phyloP scores from a whole-genome alignment of 2,113 vertebrate species.

The Aptenodytes patagonicus region DNA sequence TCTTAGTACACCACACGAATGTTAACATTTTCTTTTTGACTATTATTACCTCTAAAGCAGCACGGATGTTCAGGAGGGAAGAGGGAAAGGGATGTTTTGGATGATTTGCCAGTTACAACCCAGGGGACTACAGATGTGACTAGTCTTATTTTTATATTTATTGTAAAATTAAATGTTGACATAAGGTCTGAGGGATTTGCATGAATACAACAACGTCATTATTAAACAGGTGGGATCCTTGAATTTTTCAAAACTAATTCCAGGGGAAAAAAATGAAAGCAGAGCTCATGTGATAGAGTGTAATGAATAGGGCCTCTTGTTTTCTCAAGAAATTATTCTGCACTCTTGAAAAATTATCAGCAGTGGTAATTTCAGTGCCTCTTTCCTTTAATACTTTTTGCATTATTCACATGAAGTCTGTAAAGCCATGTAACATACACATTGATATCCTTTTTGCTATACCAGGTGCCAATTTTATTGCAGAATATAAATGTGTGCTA shows the following conservation, averaged over 20 bases:
- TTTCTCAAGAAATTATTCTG: conserved; percentile 42
- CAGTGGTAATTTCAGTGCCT: conserved; percentile 37
- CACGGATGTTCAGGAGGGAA: neutral
- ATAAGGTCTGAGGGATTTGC: conserved; percentile 56
- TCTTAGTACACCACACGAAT: conserved; percentile 58
- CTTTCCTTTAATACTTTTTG: conserved; percentile 19
- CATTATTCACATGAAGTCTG: conserved; percentile 34
- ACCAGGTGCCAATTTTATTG: conserved; percentile 58
- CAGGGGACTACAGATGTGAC: conserved; percentile 40
- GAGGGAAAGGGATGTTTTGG: neutral
- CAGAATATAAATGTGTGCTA: conserved; percentile 15
- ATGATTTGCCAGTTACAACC: conserved; percentile 21
- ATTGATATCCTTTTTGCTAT: conserved; percentile 28
- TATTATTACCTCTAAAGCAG: conserved; percentile 58
- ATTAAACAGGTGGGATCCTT: conserved; percentile 59
- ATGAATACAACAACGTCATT: conserved; percentile 57
- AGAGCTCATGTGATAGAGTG: neutral
- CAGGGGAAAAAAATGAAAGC: neutral
- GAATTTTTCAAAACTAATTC: conserved; percentile 42
- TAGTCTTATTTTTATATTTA: conserved; percentile 62
- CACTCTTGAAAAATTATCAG: conserved; percentile 28
- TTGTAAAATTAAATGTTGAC: conserved; percentile 65
- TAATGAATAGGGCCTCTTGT: conserved; percentile 54
- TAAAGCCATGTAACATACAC: neutral
- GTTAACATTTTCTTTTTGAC: conserved; percentile 63